Percentiles rank a stretch among this genome's conserved stretches.
Conservation (phyloP, 2,797 vertebrate species). For the Gobionotothen gibberifrons region DNA sequence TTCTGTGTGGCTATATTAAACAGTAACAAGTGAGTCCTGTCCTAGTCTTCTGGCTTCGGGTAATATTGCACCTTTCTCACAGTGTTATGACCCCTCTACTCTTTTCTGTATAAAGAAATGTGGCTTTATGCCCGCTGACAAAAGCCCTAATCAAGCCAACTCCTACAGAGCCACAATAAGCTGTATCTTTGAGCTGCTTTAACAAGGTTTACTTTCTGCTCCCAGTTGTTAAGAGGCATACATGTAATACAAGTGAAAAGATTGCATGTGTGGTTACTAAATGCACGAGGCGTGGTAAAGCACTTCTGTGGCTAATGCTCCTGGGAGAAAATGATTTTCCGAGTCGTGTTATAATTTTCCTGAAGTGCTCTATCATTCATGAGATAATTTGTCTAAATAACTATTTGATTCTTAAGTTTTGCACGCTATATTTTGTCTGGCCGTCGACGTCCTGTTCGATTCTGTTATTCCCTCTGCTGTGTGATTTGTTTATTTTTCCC, state of each 20-base stretch:
- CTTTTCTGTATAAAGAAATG: background rate
- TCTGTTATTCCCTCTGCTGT: background rate
- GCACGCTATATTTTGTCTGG: conserved; percentile 1
- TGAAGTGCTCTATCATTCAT: background rate
- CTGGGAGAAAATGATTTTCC: conserved; percentile 5
- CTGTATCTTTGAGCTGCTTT: background rate
- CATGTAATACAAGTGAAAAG: background rate
- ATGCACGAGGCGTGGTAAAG: background rate
- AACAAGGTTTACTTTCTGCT: background rate
- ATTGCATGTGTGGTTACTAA: background rate
- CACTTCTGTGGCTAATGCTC: background rate
- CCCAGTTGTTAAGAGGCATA: background rate
- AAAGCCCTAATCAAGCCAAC: background rate
- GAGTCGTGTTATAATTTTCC: no score
- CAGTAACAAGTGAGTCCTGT: no score
- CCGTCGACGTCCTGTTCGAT: background rate
- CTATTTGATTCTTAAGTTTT: conserved; percentile 11
- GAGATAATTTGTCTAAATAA: background rate
- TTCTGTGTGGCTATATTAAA: no score
- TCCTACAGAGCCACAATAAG: background rate
- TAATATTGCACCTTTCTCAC: no score
- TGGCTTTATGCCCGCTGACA: background rate
- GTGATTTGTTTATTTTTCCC: conserved; percentile 16
- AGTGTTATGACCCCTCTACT: background rate
- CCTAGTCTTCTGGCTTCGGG: no score